Evolutionary conservation across 2,113 vertebrate species (phyloP).

Genomic region (Phoxinus phoxinus): DNA sequence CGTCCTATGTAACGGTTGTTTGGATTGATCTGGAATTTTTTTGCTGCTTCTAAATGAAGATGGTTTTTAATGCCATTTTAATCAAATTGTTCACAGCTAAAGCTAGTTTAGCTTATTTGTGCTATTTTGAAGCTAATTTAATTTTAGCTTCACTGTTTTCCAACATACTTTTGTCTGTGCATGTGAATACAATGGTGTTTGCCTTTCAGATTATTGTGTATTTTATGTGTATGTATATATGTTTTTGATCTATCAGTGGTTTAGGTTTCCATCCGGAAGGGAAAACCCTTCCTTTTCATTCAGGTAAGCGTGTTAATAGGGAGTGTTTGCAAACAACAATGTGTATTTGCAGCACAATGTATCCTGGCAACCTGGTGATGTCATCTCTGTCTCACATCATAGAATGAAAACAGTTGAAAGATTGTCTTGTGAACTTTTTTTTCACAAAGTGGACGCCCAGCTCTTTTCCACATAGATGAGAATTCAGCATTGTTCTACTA

Average conservation of each 20-base stretch:
- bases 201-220: not conserved
- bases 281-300: constrained; percentile 16
- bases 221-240: not conserved
- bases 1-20: not conserved
- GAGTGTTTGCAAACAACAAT: constrained; percentile 43
- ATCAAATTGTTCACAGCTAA: not conserved
- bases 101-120: not conserved
- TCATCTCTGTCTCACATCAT: not conserved
- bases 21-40: not conserved
- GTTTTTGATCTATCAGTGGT: not conserved
- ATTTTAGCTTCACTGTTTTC: not conserved
- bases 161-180: not conserved
- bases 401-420: constrained; percentile 31
- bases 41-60: not conserved
- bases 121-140: not conserved
- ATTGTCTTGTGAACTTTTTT: not conserved
- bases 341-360: constrained; percentile 36
- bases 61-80: not conserved
- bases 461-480: constrained; percentile 18
- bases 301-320: constrained; percentile 27
- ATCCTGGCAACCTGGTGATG: constrained; percentile 14
- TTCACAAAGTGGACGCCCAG: constrained; percentile 7
- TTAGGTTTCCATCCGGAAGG: not conserved
- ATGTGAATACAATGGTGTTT: not conserved
- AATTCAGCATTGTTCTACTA: constrained; percentile 40